These are phyloP conservation scores for Ardeotis arabs DNA, from an alignment of 2,113 vertebrate genomes.

Conservation along the genomic window DNA sequence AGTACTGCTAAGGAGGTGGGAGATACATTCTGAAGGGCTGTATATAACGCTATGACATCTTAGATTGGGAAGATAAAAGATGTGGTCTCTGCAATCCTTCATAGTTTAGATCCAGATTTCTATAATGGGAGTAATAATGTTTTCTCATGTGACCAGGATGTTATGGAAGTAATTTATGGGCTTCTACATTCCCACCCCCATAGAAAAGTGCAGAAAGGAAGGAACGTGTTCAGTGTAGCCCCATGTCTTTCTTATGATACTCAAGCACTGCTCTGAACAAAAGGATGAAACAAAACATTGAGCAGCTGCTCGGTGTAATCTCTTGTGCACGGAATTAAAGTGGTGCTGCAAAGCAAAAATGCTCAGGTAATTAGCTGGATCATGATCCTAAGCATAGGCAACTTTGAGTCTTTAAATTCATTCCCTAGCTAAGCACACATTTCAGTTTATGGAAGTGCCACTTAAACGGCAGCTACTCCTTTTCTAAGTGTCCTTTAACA, in stretches of 20 bases:
- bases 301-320: neutral
- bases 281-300: neutral
- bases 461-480: neutral
- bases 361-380: neutral
- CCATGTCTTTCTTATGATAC: accelerated
- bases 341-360: neutral
- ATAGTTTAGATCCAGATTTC: neutral
- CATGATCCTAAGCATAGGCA: neutral
- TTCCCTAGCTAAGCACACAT: neutral
- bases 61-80: neutral
- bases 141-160: accelerated
- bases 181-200: neutral
- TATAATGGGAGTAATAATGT: neutral
- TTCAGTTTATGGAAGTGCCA: neutral
- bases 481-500: neutral
- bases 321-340: neutral
- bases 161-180: neutral
- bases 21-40: neutral
- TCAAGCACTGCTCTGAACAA: neutral
- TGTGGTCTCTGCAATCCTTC: neutral
- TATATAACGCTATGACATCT: neutral
- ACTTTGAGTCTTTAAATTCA: neutral
- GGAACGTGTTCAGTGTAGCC: accelerated
- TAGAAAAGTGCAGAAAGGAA: neutral
- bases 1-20: neutral